Evolutionary conservation across 1,140 invertebrate genomes (phyloP).

Genomic region (Hormaphis cornu): DNA sequence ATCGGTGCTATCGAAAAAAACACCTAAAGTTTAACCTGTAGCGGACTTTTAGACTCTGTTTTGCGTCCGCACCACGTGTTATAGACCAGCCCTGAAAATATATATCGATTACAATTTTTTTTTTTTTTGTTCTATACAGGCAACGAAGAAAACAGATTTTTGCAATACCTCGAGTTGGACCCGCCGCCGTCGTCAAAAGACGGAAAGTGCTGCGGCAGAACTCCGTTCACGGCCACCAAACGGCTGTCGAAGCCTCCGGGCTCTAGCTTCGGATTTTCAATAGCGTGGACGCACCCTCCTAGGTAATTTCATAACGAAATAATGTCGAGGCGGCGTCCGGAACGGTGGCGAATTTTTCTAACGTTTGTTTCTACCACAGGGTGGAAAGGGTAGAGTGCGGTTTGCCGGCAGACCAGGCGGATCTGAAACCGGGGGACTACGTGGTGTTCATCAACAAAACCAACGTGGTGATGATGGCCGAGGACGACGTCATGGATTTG

Average conservation of each 20-base stretch:
- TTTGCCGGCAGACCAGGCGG: conserved; percentile 67
- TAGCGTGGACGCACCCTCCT: conserved; percentile 86
- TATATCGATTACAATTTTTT: too few relatives aligned
- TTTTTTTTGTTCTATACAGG: conserved; percentile 37
- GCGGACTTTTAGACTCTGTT: too few relatives aligned
- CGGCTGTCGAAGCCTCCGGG: conserved; percentile 50
- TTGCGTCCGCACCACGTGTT: too few relatives aligned
- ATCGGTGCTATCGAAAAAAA: too few relatives aligned
- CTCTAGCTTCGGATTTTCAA: conserved; percentile 70
- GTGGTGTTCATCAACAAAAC: conserved; percentile 76
- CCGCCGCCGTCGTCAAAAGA: conserved; percentile 44
- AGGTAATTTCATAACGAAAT: too few relatives aligned
- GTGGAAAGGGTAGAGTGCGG: conserved; percentile 76
- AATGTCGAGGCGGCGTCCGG: too few relatives aligned
- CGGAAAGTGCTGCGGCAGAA: conserved; percentile 56
- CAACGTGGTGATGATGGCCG: conserved; percentile 70
- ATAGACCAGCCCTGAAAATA: too few relatives aligned
- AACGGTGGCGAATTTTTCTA: not conserved
- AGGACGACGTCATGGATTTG: conserved; percentile 67
- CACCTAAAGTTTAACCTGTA: too few relatives aligned
- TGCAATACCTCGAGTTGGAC: conserved; percentile 69
- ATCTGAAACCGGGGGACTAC: conserved; percentile 70
- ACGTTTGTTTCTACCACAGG: conserved; percentile 40
- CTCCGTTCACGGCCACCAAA: conserved; percentile 70
- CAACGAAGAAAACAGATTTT: conserved; percentile 51